Evolutionary conservation across 2,113 vertebrate species (phyloP), one percentile per base, ranked within the genome.

Genomic region (Capra hircus): DNA sequence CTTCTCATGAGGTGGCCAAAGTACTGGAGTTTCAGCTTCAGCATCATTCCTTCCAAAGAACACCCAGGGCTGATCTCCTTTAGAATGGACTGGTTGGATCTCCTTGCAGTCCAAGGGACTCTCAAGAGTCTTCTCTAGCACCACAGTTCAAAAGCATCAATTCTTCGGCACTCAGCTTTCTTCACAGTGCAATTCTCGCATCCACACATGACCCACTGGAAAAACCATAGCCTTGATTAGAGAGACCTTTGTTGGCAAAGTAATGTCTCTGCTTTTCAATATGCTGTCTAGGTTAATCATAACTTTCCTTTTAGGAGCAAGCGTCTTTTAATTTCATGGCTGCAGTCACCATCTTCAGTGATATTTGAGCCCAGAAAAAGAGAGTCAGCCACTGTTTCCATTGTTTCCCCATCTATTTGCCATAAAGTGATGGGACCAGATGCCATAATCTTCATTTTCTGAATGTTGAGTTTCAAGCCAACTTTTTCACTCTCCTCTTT

Each of bases 131-230:
- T 64, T 64, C 15, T 64, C 30, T 30, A 64, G 17, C 30, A 64
- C 15, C 30, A 8, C 30, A 64, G 62, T 64, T 64, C 30, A 64
- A 64, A 64, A 64, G 62, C 1, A 64, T 64, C 60, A 64, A 8
- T 64, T 64, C 0, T 64, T 64, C 0, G 0, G 60, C 0, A 0
- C 60, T 64, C 60, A 16, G 30, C 30, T 64, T 64, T 64, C 60
- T 7, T 64, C 7, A 33, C 7, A 64, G 30, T 64, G 7, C 60
- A 64, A 64, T 7, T 64, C 30, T 33, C 30, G 7, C 28, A 64
- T 64, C 7, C 30, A 64, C 33, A 64, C 60, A 64, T 64, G 30
- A 64, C 36, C 60, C 3, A 33, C 30, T 64, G 60, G 30, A 64
- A 64, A 64, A 64, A 64, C 60, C 30, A 64, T 33, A 64, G 60